Conservation (phyloP, 2,113 vertebrate genomes). For the Piaya cayana region DNA sequence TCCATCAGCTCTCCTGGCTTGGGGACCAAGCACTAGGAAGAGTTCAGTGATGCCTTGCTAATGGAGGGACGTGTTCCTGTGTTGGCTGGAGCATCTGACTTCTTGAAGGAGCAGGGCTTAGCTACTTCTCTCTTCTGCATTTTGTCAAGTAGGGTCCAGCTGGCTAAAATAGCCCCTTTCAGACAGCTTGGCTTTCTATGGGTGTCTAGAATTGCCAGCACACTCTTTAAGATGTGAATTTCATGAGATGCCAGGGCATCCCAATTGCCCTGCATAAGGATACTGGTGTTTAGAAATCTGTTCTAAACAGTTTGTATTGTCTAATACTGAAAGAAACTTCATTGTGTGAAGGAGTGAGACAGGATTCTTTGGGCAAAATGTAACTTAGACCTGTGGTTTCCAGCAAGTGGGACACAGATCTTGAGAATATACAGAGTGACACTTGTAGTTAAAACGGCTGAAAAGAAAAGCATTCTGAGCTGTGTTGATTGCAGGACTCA, state of each 20-base stretch:
- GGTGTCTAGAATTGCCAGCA: neutral
- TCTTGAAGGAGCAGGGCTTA: neutral
- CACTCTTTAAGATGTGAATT: neutral
- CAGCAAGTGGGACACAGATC: neutral
- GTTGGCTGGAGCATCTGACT: neutral
- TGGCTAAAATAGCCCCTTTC: neutral
- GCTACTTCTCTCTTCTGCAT: neutral
- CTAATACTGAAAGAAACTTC: neutral
- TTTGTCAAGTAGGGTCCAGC: neutral
- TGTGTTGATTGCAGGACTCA: neutral
- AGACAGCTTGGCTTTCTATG: neutral
- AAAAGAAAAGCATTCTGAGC: neutral
- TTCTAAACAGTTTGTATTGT: neutral
- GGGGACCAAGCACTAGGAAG: neutral
- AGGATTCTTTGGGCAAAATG: neutral
- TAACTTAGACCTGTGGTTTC: neutral
- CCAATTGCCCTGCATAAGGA: neutral
- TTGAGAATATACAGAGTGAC: neutral
- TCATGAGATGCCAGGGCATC: neutral
- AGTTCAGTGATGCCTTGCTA: rapidly evolving
- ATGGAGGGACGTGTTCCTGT: neutral
- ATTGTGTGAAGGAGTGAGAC: neutral
- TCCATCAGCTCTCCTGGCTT: neutral
- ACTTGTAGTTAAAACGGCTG: neutral
- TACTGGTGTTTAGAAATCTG: neutral